Evolutionary conservation across 2,113 vertebrate species (phyloP).

Genomic region (Pelecanus crispus): DNA sequence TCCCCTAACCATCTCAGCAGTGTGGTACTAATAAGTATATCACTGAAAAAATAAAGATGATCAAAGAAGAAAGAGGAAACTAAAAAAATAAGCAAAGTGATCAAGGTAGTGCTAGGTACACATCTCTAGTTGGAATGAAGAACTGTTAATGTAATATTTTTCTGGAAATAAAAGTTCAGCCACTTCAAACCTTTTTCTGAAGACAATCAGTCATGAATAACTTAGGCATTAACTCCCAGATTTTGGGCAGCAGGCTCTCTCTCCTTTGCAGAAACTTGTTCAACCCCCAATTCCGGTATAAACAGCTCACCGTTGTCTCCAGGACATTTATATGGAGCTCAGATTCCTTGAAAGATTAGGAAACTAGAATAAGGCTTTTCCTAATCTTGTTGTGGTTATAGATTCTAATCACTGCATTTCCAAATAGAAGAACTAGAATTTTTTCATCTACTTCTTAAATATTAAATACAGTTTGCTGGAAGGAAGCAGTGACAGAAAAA

Average conservation of each 20-base stretch:
- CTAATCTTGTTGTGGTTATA: not conserved
- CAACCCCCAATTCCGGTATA: fast-evolving
- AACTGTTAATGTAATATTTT: not conserved
- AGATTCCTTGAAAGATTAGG: not conserved
- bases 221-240: not conserved
- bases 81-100: not conserved
- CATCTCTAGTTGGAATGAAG: not conserved
- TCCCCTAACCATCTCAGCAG: not conserved
- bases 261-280: fast-evolving
- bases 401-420: not conserved
- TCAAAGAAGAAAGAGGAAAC: not conserved
- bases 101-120: not conserved
- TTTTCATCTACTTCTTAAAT: not conserved
- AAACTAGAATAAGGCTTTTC: not conserved
- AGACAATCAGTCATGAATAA: not conserved
- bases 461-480: not conserved
- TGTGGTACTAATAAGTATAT: not conserved
- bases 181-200: not conserved
- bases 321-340: not conserved
- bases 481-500: not conserved
- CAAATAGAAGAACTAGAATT: not conserved
- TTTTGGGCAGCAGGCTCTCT: not conserved
- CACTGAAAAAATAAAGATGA: not conserved
- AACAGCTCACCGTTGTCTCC: not conserved
- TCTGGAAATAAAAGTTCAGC: not conserved